Conservation (phyloP, 1,140 invertebrate genomes). For the Nasonia giraulti region DNA sequence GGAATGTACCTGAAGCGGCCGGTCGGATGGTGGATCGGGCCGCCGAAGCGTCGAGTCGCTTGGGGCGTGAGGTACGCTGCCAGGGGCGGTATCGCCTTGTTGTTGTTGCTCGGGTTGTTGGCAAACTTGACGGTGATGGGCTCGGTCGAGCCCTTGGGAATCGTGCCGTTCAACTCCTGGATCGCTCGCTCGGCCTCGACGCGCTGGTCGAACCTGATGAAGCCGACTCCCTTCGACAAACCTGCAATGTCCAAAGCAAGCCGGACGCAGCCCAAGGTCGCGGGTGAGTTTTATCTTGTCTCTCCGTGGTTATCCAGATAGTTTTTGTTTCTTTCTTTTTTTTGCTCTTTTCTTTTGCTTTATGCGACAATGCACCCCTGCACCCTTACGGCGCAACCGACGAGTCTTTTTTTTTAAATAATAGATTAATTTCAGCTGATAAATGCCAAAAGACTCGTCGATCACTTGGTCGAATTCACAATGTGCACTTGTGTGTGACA, state of each 20-base stretch:
- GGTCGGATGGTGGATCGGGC: slow-evolving; percentile 93
- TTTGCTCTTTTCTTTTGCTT: background rate
- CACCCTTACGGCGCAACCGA: background rate
- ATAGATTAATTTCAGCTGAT: background rate
- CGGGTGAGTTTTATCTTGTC: background rate
- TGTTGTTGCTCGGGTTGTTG: slow-evolving; percentile 97
- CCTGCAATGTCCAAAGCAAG: slow-evolving; percentile 76
- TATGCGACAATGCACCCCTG: too few relatives aligned
- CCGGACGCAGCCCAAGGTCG: background rate
- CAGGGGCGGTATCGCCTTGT: slow-evolving; percentile 91
- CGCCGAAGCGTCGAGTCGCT: slow-evolving; percentile 87
- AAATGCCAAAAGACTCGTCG: slow-evolving; percentile 3
- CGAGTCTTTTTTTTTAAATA: background rate
- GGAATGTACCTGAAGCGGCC: slow-evolving; percentile 92
- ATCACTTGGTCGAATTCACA: slow-evolving; percentile 17
- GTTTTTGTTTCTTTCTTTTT: background rate
- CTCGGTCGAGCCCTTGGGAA: slow-evolving; percentile 96
- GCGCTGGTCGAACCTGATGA: slow-evolving; percentile 98
- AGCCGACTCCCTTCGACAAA: slow-evolving; percentile 98
- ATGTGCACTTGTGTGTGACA: slow-evolving; percentile 9
- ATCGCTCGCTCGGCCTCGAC: slow-evolving; percentile 98
- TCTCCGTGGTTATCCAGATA: background rate
- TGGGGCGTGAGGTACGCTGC: slow-evolving; percentile 93
- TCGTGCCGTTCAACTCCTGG: slow-evolving; percentile 97
- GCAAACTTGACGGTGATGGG: slow-evolving; percentile 99